Evolutionary conservation across 2,113 vertebrate species (phyloP).

Genomic region (Grus americana): DNA sequence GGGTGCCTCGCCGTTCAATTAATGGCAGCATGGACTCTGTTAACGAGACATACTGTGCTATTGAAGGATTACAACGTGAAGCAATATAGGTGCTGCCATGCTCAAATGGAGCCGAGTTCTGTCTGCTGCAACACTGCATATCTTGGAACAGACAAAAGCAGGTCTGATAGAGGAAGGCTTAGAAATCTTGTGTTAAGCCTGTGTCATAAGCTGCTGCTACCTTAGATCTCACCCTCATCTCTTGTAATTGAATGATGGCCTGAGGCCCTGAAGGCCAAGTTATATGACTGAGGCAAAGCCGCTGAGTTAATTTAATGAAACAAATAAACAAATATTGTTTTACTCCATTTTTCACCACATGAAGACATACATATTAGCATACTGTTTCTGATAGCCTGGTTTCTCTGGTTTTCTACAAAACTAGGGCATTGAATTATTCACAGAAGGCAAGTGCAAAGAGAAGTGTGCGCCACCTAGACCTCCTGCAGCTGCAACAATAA

Average conservation of each 20-base stretch:
- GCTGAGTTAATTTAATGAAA: not conserved
- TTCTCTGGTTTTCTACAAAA: not conserved
- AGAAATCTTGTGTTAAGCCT: not conserved
- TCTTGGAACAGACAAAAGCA: not conserved
- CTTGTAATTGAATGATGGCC: not conserved
- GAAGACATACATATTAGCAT: not conserved
- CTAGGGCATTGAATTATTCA: not conserved
- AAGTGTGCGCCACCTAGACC: accelerated
- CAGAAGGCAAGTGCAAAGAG: not conserved
- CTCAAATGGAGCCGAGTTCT: not conserved
- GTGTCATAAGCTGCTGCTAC: not conserved
- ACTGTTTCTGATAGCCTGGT: not conserved
- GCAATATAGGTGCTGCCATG: not conserved
- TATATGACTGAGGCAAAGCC: not conserved
- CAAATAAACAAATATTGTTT: not conserved
- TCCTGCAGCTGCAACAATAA: not conserved
- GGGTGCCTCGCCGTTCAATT: not conserved
- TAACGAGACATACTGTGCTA: not conserved
- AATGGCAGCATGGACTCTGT: not conserved
- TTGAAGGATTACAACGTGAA: not conserved
- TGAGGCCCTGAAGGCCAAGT: not conserved
- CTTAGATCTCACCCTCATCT: not conserved
- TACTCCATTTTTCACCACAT: not conserved
- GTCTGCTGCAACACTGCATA: not conserved
- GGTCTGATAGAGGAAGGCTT: not conserved